Conservation (phyloP, 2,797 vertebrate species). For the Chromis chromis region DNA sequence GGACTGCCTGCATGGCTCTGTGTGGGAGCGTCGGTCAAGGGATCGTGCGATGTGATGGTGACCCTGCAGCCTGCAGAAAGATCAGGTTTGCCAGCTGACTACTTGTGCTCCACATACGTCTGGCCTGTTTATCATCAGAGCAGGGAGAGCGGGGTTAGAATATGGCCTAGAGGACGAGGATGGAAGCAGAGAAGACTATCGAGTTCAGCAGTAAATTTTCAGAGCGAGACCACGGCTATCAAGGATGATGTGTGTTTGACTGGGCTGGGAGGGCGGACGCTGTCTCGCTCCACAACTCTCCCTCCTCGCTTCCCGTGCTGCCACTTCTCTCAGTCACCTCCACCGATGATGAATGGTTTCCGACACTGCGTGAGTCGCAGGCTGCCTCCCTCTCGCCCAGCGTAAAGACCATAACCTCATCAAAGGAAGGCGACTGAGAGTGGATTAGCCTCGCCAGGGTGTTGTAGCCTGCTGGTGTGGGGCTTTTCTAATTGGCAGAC, state of each 20-base stretch:
- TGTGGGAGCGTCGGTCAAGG: conserved; percentile 24
- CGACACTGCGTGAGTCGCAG: conserved; percentile 42
- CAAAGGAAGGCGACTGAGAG: conserved; percentile 68
- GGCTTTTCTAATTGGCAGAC: conserved; percentile 78
- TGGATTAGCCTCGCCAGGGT: conserved; percentile 72
- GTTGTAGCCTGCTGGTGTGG: conserved; percentile 68
- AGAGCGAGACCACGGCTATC: conserved; percentile 26
- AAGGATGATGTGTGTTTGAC: conserved; percentile 40
- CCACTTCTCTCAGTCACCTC: conserved; percentile 58
- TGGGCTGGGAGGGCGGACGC: background rate
- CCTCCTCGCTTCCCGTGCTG: conserved; percentile 41
- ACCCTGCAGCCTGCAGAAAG: conserved; percentile 51
- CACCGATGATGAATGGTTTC: conserved; percentile 71
- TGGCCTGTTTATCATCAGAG: conserved; percentile 67
- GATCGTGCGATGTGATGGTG: conserved; percentile 49
- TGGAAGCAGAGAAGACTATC: conserved; percentile 34
- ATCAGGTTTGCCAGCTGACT: conserved; percentile 70
- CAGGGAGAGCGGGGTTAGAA: conserved; percentile 44
- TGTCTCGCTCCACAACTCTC: conserved; percentile 22
- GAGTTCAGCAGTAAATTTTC: conserved; percentile 28
- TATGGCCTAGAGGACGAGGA: conserved; percentile 44
- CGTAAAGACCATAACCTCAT: conserved; percentile 68
- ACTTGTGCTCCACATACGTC: conserved; percentile 69
- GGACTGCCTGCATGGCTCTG: conserved; percentile 35
- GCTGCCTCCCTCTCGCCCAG: conserved; percentile 57